These are phyloP conservation scores for Oreochromis tanganicae DNA, from an alignment of 2,113 vertebrate genomes.

Conservation along the genomic window DNA sequence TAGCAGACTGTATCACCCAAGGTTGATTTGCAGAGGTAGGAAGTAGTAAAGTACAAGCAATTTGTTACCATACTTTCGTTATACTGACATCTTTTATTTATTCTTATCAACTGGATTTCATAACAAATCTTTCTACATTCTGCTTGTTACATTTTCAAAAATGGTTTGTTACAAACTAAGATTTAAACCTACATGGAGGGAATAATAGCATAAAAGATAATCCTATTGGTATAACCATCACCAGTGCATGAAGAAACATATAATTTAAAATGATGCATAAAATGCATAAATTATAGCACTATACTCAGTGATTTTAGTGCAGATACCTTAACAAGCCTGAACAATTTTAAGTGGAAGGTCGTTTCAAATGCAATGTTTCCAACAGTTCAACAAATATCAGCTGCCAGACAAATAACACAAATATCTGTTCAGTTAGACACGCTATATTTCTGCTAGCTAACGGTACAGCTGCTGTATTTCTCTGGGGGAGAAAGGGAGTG, in stretches of 20 bases:
- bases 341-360: not conserved
- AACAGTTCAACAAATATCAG: not conserved
- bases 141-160: not conserved
- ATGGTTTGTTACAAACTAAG: not conserved
- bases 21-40: slow-evolving; percentile 29
- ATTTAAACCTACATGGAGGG: not conserved
- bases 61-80: not conserved
- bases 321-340: not conserved
- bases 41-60: not conserved
- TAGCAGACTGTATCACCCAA: slow-evolving; percentile 50
- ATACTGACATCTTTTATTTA: not conserved
- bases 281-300: not conserved
- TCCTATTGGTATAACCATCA: not conserved
- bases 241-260: not conserved
- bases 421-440: not conserved
- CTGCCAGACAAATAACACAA: not conserved
- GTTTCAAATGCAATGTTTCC: not conserved
- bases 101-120: not conserved
- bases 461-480: not conserved
- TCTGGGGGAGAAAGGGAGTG: not conserved
- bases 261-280: not conserved
- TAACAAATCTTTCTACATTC: not conserved
- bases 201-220: not conserved
- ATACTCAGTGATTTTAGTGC: not conserved
- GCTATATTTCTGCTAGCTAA: not conserved